A percentile compares a stretch with the other conserved stretches of the same genome.
Evolutionary conservation across 2,888 invertebrate species (phyloP).

Genomic region (Agrotis ipsilon): DNA sequence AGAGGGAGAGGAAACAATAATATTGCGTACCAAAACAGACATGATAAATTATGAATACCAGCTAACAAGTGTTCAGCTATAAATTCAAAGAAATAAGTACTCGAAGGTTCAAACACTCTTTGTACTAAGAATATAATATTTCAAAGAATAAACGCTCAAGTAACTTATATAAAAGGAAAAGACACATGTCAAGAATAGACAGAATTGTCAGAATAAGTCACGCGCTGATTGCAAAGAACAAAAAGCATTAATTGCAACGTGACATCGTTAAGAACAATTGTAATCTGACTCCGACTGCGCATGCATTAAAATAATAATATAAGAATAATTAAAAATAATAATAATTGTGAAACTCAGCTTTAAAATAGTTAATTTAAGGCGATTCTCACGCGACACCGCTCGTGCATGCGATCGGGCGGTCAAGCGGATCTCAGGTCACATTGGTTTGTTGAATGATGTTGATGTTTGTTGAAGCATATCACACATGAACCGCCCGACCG

Average conservation of each 20-base stretch:
- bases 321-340: slow-evolving; percentile 30
- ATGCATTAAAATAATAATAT: slow-evolving; percentile 27
- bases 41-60: not conserved
- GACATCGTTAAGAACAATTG: slow-evolving; percentile 58
- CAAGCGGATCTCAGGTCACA: no score
- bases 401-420: no score
- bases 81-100: slow-evolving; percentile 17
- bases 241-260: slow-evolving; percentile 62
- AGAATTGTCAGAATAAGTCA: slow-evolving; percentile 68
- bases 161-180: slow-evolving; percentile 12
- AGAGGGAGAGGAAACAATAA: slow-evolving; percentile 18
- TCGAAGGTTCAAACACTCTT: not conserved
- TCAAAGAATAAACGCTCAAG: slow-evolving; percentile 9
- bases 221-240: slow-evolving; percentile 71
- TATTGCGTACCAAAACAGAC: not conserved
- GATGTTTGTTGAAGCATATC: no score
- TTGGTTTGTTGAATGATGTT: no score
- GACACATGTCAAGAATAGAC: slow-evolving; percentile 27
- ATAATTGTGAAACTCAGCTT: slow-evolving; percentile 15
- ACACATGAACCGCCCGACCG: no score
- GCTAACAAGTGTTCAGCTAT: not conserved
- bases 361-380: slow-evolving; percentile 3
- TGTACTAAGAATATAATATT: slow-evolving; percentile 23
- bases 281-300: slow-evolving; percentile 36
- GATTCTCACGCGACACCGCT: no score